Conservation (phyloP, 1,140 invertebrate genomes). For the Brachystomella parvula region DNA sequence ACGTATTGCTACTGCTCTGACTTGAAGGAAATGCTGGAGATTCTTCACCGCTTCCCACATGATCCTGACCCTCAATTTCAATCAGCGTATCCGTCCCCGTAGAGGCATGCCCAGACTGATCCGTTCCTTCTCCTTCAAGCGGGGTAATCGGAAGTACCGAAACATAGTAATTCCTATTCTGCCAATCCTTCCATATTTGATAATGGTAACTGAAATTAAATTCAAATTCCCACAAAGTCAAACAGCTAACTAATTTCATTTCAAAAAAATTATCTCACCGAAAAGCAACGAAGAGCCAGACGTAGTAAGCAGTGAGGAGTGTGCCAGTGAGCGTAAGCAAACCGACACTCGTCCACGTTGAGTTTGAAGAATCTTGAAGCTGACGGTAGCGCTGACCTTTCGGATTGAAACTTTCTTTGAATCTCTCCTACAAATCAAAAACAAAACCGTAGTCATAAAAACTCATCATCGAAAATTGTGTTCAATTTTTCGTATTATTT, state of each 20-base stretch:
- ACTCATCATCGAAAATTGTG: too few relatives aligned
- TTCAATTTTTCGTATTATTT: background rate
- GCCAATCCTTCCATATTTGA: slow-evolving; percentile 34
- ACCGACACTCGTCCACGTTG: slow-evolving; percentile 36
- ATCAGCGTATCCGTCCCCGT: too few relatives aligned
- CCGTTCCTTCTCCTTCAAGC: background rate
- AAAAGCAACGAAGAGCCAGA: slow-evolving; percentile 36
- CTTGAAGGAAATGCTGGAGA: background rate
- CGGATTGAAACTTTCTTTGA: background rate
- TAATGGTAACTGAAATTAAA: slow-evolving; percentile 25
- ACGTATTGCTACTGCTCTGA: background rate
- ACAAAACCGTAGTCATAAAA: too few relatives aligned
- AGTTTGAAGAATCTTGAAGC: slow-evolving; percentile 22
- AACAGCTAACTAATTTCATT: background rate
- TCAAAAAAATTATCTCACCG: slow-evolving; percentile 21
- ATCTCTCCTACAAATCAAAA: background rate
- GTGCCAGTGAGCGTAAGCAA: slow-evolving; percentile 33
- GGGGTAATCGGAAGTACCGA: slow-evolving; percentile 25
- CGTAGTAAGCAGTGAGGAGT: slow-evolving; percentile 34
- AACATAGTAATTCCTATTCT: slow-evolving; percentile 30
- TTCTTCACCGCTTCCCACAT: background rate
- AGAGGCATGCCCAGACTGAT: background rate
- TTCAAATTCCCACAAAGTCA: background rate
- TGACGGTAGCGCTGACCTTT: background rate
- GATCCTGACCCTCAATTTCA: slow-evolving; percentile 1